Conservation (phyloP, 2,888 invertebrate species). For the Nymphalis c-album region DNA sequence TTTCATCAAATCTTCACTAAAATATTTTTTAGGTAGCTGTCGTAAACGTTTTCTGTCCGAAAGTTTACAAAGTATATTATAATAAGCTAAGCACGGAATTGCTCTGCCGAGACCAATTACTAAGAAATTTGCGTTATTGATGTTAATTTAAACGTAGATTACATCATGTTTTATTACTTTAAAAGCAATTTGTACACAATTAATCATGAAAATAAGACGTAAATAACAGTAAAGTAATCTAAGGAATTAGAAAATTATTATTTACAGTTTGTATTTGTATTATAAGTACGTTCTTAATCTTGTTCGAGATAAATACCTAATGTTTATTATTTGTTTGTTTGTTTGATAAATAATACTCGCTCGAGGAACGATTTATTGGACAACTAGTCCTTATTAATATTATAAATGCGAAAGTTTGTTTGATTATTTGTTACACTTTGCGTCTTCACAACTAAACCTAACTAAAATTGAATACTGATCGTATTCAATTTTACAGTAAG, state of each 20-base stretch:
- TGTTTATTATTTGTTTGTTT: not conserved
- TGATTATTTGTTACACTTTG: no score
- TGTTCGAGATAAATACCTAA: not conserved
- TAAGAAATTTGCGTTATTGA: constrained; percentile 20
- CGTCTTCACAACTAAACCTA: no score
- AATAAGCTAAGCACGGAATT: not conserved
- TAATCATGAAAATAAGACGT: constrained; percentile 20
- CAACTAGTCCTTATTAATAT: no score
- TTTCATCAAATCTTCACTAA: no score
- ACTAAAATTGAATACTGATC: no score
- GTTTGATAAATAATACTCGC: no score
- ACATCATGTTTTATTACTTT: constrained; percentile 17
- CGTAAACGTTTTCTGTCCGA: no score
- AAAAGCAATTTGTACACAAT: constrained; percentile 24
- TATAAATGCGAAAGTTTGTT: no score
- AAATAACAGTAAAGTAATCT: constrained; percentile 8
- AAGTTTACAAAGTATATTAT: not conserved
- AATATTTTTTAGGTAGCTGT: no score
- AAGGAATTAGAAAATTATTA: constrained; percentile 13
- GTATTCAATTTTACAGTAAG: no score
- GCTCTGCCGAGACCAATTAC: constrained; percentile 10
- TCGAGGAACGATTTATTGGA: no score
- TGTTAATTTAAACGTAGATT: constrained; percentile 16
- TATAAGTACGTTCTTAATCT: not conserved
- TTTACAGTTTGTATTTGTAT: not conserved